Evolutionary conservation across 2,797 vertebrate species (phyloP).

Genomic region (Sylvia borin): DNA sequence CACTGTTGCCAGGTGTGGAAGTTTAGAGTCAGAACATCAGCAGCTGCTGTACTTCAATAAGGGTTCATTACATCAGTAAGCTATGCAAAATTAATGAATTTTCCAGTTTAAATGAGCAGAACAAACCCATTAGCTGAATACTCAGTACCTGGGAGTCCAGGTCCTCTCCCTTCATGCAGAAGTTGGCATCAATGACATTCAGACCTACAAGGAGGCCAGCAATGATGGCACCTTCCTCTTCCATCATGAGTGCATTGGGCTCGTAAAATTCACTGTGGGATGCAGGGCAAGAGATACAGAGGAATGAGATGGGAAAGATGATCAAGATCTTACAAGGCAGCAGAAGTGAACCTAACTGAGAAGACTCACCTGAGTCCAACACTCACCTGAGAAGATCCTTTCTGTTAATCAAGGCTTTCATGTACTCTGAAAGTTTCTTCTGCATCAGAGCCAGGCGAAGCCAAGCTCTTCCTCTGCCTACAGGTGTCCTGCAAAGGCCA

Average conservation of each 20-base stretch:
- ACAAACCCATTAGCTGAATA: not conserved
- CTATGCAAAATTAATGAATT: not conserved
- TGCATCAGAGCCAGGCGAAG: slow-evolving; percentile 97
- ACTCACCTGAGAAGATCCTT: slow-evolving; percentile 95
- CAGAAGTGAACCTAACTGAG: not conserved
- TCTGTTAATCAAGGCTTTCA: slow-evolving; percentile 99
- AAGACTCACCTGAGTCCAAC: not conserved
- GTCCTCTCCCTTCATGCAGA: slow-evolving; percentile 99
- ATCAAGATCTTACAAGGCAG: not conserved
- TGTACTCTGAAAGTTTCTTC: slow-evolving; percentile 99
- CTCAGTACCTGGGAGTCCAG: slow-evolving; percentile 92
- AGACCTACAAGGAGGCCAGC: slow-evolving; percentile 94
- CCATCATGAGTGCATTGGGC: slow-evolving; percentile 97
- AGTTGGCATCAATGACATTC: slow-evolving; percentile 98
- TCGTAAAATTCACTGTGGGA: slow-evolving; percentile 92
- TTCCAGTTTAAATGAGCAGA: not conserved
- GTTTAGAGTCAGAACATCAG: not conserved
- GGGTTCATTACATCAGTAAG: not conserved
- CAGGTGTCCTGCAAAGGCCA: slow-evolving; percentile 85
- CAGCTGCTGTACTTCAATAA: not conserved
- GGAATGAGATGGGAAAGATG: not conserved
- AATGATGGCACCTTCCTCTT: slow-evolving; percentile 97
- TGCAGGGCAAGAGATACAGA: not conserved
- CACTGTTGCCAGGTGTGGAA: not conserved
- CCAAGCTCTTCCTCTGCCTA: slow-evolving; percentile 97